Conservation (phyloP, 2,888 invertebrate genomes). For the Smittia sp. region DNA sequence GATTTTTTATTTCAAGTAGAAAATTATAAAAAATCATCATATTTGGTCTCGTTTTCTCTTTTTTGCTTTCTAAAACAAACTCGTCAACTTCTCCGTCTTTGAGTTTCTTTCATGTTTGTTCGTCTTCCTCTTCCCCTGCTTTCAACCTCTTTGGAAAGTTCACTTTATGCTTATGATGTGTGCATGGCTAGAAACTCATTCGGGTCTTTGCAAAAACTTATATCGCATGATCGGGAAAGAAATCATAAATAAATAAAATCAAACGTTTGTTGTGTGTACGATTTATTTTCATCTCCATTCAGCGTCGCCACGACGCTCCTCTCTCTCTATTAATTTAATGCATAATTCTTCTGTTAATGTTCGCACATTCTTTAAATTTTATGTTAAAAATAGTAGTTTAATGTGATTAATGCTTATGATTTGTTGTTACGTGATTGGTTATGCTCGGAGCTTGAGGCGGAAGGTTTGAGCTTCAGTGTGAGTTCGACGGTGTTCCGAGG, state of each 20-base stretch:
- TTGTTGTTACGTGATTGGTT: neutral
- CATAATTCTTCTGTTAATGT: conserved; percentile 17
- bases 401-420: conserved; percentile 21
- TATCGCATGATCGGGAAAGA: neutral
- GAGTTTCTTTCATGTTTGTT: conserved; percentile 23
- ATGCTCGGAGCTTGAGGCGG: too few species aligned
- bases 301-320: neutral
- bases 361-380: neutral
- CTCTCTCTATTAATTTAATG: conserved; percentile 14
- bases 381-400: conserved; percentile 11
- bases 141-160: neutral
- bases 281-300: conserved; percentile 34
- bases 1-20: conserved; percentile 39
- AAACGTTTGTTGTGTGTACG: conserved; percentile 37
- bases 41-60: conserved; percentile 38
- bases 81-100: neutral
- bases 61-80: conserved; percentile 27
- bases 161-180: neutral
- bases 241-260: conserved; percentile 22
- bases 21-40: conserved; percentile 41
- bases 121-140: neutral
- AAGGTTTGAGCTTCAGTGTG: neutral
- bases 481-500: too few species aligned
- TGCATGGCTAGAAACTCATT: too few species aligned
- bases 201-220: neutral